Conservation (phyloP, 2,113 vertebrate genomes). For the Speoplatyrhinus poulsoni region DNA sequence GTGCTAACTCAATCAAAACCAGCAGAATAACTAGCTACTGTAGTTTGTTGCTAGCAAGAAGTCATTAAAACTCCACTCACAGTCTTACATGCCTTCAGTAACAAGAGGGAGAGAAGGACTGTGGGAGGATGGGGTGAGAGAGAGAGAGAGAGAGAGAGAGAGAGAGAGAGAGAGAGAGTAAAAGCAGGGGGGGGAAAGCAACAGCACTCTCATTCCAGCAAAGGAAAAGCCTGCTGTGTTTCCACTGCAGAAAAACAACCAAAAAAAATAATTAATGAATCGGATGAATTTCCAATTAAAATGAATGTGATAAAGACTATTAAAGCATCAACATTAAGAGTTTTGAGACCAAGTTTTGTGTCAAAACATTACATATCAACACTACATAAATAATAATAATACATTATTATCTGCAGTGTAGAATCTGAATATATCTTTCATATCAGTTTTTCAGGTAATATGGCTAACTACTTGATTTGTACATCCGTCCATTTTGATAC, state of each 20-base stretch:
- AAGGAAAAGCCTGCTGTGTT: not conserved
- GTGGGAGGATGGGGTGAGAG: not conserved
- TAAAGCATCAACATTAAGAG: not conserved
- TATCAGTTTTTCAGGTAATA: too few relatives aligned
- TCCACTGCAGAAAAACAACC: not conserved
- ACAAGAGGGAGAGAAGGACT: constrained; percentile 24
- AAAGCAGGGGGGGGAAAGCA: too few relatives aligned
- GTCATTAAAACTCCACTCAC: constrained; percentile 70
- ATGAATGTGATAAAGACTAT: not conserved
- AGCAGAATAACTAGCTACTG: constrained; percentile 29
- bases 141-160: not conserved
- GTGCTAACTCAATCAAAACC: not conserved
- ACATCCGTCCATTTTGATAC: too few relatives aligned
- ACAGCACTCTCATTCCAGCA: constrained; percentile 15
- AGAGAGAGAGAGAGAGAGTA: constrained; percentile 2
- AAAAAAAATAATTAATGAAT: not conserved
- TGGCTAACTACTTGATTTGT: too few relatives aligned
- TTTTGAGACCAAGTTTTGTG: not conserved
- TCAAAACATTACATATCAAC: too few relatives aligned
- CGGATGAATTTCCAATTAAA: not conserved
- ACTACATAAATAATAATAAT: too few relatives aligned
- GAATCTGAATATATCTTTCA: too few relatives aligned
- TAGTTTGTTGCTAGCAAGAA: constrained; percentile 25
- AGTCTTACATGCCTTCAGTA: constrained; percentile 53
- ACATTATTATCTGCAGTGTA: too few relatives aligned